Percentiles rank a stretch among this genome's conserved stretches.
These are phyloP conservation scores for Parnassius glacialis DNA, from an alignment of 2,888 invertebrate genomes.

Conservation along the genomic window DNA sequence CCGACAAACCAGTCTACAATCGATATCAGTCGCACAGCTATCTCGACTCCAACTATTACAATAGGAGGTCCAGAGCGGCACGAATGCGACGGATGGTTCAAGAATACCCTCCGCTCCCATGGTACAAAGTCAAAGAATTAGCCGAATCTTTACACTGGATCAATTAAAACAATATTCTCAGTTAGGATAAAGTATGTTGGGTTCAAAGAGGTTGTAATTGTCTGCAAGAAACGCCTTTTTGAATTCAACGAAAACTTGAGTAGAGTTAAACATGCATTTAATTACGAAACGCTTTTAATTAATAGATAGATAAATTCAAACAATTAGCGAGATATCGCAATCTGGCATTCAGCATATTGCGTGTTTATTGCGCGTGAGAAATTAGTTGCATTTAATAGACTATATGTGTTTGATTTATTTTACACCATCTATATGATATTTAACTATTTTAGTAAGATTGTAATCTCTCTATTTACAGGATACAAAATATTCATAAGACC, in stretches of 20 bases:
- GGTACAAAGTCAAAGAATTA: slow-evolving; percentile 88
- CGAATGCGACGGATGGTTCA: slow-evolving; percentile 63
- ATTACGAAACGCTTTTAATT: slow-evolving; percentile 50
- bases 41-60: slow-evolving; percentile 63
- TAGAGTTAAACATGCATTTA: slow-evolving; percentile 36
- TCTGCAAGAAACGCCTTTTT: slow-evolving; percentile 53
- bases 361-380: slow-evolving; percentile 36
- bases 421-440: slow-evolving; percentile 8
- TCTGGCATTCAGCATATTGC: slow-evolving; percentile 57
- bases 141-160: slow-evolving; percentile 86
- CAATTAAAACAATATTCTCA: slow-evolving; percentile 40
- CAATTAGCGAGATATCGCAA: slow-evolving; percentile 47
- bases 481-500: slow-evolving; percentile 2
- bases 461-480: slow-evolving; percentile 1
- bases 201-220: slow-evolving; percentile 55
- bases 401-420: slow-evolving; percentile 9
- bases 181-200: slow-evolving; percentile 65
- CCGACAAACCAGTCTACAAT: slow-evolving; percentile 71
- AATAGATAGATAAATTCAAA: slow-evolving; percentile 46
- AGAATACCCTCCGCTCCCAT: slow-evolving; percentile 86
- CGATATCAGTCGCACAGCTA: slow-evolving; percentile 68
- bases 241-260: slow-evolving; percentile 61
- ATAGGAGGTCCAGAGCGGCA: slow-evolving; percentile 66
- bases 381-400: slow-evolving; percentile 32
- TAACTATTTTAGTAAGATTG: slow-evolving; percentile 6